Evolutionary conservation across 2,888 invertebrate genomes (phyloP).

Genomic region (Galeruca laticollis): DNA sequence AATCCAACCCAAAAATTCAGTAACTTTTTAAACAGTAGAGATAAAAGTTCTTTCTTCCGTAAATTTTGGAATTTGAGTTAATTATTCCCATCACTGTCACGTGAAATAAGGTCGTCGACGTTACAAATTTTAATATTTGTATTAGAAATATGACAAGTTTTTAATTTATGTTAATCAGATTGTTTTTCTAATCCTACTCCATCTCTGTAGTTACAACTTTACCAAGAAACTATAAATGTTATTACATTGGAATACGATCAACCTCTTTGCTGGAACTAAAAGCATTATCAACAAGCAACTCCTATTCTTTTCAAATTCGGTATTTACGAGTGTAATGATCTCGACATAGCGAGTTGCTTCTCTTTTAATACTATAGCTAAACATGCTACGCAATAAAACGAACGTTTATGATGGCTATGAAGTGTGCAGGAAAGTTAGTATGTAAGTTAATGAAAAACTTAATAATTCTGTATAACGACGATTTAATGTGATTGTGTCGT

Average conservation of each 20-base stretch:
- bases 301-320: neutral
- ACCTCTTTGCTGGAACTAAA: neutral
- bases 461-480: neutral
- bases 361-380: slow-evolving; percentile 10
- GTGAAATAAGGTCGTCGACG: too few relatives aligned
- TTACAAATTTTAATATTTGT: too few relatives aligned
- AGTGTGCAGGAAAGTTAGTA: neutral
- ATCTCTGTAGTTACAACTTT: neutral
- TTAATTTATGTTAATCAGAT: too few relatives aligned
- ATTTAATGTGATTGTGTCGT: neutral
- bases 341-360: neutral
- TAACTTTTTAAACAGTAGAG: too few relatives aligned
- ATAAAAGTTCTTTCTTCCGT: too few relatives aligned
- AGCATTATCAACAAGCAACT: slow-evolving; percentile 8
- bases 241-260: too few relatives aligned
- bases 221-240: neutral
- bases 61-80: too few relatives aligned
- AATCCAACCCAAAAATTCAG: too few relatives aligned
- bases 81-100: too few relatives aligned
- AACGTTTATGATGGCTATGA: slow-evolving; percentile 8
- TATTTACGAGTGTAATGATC: slow-evolving; percentile 10
- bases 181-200: neutral
- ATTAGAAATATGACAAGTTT: too few relatives aligned
- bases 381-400: slow-evolving; percentile 14
- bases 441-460: slow-evolving; percentile 12